These are phyloP conservation scores for Pempheris klunzingeri DNA, from an alignment of 2,797 vertebrate genomes.

Conservation along the genomic window DNA sequence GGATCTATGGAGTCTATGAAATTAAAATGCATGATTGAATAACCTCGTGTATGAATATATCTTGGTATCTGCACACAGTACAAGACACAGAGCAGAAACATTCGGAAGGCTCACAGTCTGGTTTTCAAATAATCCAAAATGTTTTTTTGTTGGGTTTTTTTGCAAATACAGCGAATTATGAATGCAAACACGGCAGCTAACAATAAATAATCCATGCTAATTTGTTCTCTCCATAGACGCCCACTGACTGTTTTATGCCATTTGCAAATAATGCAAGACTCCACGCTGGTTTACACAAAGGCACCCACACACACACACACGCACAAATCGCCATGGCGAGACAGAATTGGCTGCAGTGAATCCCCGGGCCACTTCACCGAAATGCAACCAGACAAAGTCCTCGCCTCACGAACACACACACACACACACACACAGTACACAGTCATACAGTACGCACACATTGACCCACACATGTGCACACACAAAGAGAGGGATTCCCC, in stretches of 20 bases:
- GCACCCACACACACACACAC: conserved; percentile 29
- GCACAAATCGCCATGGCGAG: conserved; percentile 28
- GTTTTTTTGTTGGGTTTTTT: background rate
- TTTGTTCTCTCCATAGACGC: conserved; percentile 45
- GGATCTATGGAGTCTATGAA: no score
- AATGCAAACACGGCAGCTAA: conserved; percentile 43
- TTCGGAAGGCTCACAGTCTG: conserved; percentile 3
- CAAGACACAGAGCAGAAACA: background rate
- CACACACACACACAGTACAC: conserved; percentile 14
- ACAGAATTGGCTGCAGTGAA: conserved; percentile 45
- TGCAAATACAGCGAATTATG: conserved; percentile 39
- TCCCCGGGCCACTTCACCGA: conserved; percentile 57
- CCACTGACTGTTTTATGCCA: conserved; percentile 61
- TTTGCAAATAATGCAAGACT: conserved; percentile 69
- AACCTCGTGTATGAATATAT: background rate
- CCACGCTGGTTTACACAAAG: conserved; percentile 47
- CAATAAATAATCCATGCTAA: conserved; percentile 65
- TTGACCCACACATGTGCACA: background rate
- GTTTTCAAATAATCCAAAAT: conserved; percentile 20
- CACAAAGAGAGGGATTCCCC: conserved; percentile 64
- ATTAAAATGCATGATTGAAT: background rate
- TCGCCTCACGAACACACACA: conserved; percentile 33
- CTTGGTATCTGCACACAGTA: background rate
- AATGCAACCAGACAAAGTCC: conserved; percentile 69
- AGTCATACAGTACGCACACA: conserved; percentile 7